Conservation (phyloP, 2,888 invertebrate genomes). For the Parasteatoda lunata region DNA sequence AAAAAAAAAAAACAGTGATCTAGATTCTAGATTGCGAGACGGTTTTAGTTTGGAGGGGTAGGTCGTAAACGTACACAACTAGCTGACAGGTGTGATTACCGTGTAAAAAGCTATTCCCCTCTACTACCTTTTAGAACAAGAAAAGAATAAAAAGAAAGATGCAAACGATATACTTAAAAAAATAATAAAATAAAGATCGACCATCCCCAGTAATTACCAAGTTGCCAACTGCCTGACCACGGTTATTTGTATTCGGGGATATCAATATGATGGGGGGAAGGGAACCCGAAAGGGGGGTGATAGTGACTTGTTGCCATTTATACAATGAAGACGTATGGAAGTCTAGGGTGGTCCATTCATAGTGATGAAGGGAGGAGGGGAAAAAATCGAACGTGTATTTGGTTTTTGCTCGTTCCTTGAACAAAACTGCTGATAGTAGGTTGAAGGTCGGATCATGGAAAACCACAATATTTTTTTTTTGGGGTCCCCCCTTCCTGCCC, state of each 20-base stretch:
- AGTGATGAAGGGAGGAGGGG: conserved; percentile 22
- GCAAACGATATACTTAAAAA: conserved; percentile 21
- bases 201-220: conserved; percentile 64
- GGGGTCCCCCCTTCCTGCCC: background rate
- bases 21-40: no score
- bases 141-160: no score
- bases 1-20: no score
- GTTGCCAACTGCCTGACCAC: conserved; percentile 50
- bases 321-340: conserved; percentile 61
- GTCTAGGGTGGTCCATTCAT: conserved; percentile 53
- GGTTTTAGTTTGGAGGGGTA: background rate
- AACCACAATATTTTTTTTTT: conserved; percentile 45
- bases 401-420: background rate
- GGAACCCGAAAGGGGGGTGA: conserved; percentile 20
- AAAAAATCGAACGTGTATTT: conserved; percentile 2
- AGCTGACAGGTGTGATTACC: conserved; percentile 67
- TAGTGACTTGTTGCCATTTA: background rate
- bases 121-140: background rate
- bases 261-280: conserved; percentile 21
- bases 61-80: conserved; percentile 44
- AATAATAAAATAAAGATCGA: conserved; percentile 5
- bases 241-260: conserved; percentile 57
- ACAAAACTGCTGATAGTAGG: conserved; percentile 21
- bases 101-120: conserved; percentile 48
- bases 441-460: conserved; percentile 34